phyloP scores from a whole-genome alignment of 1,140 invertebrate species.

The Drosophila sulfurigaster region DNA sequence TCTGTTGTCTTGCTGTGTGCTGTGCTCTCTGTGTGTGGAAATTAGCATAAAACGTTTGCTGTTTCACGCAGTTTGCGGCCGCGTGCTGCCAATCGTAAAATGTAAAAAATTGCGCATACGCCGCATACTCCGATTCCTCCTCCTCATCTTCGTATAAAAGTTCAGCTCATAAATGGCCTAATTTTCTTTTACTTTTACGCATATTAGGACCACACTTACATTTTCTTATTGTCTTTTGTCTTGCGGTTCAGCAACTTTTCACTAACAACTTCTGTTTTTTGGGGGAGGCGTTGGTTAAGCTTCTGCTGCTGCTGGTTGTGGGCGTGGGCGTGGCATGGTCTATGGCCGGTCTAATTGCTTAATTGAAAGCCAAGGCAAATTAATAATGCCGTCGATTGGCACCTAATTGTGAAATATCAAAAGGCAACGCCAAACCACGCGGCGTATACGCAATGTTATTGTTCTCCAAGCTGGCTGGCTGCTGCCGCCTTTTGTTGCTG shows the following conservation, averaged over 20 bases:
- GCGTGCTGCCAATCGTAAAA: slow-evolving; percentile 70
- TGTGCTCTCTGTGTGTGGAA: slow-evolving; percentile 47
- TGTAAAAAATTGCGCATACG: slow-evolving; percentile 72
- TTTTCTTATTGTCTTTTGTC: slow-evolving; percentile 41
- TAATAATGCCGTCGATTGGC: slow-evolving; percentile 77
- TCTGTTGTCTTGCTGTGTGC: slow-evolving; percentile 10
- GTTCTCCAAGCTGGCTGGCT: not conserved
- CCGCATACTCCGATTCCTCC: slow-evolving; percentile 2
- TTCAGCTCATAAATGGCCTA: slow-evolving; percentile 71
- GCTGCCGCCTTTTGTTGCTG: slow-evolving; percentile 35
- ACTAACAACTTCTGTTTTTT: slow-evolving; percentile 12
- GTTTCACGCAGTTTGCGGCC: slow-evolving; percentile 63
- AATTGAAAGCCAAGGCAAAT: slow-evolving; percentile 78
- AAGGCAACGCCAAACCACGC: slow-evolving; percentile 48
- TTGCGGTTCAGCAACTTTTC: slow-evolving; percentile 26
- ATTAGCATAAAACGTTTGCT: slow-evolving; percentile 74
- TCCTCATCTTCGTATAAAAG: not conserved
- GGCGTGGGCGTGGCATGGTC: slow-evolving; percentile 25
- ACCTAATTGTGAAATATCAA: slow-evolving; percentile 80
- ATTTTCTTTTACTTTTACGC: slow-evolving; percentile 63
- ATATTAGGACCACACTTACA: slow-evolving; percentile 18
- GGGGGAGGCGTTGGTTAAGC: not conserved
- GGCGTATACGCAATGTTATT: slow-evolving; percentile 71
- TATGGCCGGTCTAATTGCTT: slow-evolving; percentile 62
- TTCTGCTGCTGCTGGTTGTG: not conserved